Conservation (phyloP, 2,113 vertebrate genomes). For the Neofelis nebulosa region DNA sequence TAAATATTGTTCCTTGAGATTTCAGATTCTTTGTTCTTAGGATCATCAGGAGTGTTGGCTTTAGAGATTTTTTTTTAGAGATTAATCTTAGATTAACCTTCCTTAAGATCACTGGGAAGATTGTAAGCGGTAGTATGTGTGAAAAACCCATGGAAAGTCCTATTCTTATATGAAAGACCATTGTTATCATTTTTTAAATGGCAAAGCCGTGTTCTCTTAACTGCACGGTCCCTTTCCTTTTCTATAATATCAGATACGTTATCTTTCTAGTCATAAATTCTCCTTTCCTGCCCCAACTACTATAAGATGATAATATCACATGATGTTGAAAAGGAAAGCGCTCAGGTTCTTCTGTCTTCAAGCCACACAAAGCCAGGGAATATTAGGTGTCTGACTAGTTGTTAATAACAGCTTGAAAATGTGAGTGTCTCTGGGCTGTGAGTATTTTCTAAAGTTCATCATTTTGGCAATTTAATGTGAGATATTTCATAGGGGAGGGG, state of each 20-base stretch:
- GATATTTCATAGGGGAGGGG: background rate
- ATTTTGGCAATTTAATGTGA: constrained; percentile 33
- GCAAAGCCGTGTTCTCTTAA: background rate
- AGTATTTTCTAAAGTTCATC: constrained; percentile 38
- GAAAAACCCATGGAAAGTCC: background rate
- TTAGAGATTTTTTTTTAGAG: background rate
- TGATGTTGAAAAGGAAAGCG: background rate
- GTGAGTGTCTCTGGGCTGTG: background rate
- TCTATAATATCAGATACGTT: background rate
- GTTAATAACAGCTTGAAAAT: constrained; percentile 22
- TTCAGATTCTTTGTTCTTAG: background rate
- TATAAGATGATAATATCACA: background rate
- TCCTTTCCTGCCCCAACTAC: background rate
- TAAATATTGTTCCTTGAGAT: background rate
- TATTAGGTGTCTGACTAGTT: constrained; percentile 12
- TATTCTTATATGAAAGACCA: background rate
- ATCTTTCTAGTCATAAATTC: background rate
- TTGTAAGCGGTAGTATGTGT: background rate
- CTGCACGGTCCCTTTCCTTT: background rate
- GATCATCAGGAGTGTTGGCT: background rate
- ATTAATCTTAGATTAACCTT: background rate
- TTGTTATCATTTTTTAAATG: background rate
- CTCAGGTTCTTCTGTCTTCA: background rate
- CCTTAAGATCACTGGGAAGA: background rate
- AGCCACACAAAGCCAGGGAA: background rate